phyloP scores from a whole-genome alignment of 2,797 vertebrate genomes.

The Sphaeramia orbicularis region DNA sequence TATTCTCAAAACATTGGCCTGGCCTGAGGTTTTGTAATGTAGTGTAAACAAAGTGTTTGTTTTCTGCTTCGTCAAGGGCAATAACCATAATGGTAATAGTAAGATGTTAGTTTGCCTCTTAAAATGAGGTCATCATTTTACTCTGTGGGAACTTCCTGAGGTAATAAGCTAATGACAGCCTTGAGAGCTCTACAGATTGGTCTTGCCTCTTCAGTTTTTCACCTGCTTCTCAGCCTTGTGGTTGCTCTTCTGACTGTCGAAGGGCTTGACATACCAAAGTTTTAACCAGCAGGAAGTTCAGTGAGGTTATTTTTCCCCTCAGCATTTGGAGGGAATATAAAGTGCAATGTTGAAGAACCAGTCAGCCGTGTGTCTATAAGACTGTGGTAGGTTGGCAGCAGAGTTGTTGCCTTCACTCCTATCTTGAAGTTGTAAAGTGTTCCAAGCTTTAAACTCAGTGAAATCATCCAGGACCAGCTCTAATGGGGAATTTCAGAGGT shows the following conservation, averaged over 20 bases:
- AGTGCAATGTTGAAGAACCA: constrained; percentile 78
- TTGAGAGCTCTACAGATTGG: constrained; percentile 51
- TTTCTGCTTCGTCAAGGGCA: constrained; percentile 47
- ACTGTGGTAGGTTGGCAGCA: constrained; percentile 40
- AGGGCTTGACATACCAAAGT: constrained; percentile 35
- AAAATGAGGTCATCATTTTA: constrained; percentile 62
- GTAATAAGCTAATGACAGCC: constrained; percentile 70
- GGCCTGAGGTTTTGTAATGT: background rate
- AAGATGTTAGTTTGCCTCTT: constrained; percentile 40
- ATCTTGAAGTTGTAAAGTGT: constrained; percentile 38
- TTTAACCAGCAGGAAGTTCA: constrained; percentile 36
- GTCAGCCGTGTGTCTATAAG: constrained; percentile 51
- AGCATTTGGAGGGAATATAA: constrained; percentile 41
- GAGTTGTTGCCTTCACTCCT: constrained; percentile 38
- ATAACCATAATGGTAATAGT: constrained; percentile 57
- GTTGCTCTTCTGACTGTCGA: constrained; percentile 26
- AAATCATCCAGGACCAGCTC: constrained; percentile 47
- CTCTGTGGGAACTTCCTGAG: constrained; percentile 52
- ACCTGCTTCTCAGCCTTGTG: constrained; percentile 41
- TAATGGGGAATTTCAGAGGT: constrained; percentile 77
- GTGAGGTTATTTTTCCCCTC: constrained; percentile 31
- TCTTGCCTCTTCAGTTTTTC: constrained; percentile 42
- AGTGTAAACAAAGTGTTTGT: constrained; percentile 19
- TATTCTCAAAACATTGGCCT: background rate
- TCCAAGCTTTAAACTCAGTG: constrained; percentile 26